These are phyloP conservation scores for Mastomys coucha DNA, from an alignment of 2,113 vertebrate species.

Conservation along the genomic window DNA sequence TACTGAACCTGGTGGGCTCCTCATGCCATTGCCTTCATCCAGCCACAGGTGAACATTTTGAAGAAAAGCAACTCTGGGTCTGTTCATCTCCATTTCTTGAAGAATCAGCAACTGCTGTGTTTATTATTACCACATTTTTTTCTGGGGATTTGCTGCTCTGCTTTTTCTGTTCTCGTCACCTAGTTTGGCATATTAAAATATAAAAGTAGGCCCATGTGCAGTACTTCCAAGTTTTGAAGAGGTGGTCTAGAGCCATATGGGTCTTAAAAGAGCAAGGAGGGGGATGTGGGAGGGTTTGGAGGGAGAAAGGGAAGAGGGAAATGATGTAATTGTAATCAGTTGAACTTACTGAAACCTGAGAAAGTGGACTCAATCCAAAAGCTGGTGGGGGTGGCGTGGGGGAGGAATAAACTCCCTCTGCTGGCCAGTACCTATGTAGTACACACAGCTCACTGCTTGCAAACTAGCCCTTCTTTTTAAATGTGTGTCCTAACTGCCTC, in stretches of 20 bases:
- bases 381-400: background rate
- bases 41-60: conserved; percentile 9
- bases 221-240: background rate
- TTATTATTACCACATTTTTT: background rate
- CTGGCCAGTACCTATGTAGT: background rate
- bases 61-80: background rate
- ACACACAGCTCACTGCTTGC: conserved; percentile 34
- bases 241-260: background rate
- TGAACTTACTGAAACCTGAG: background rate
- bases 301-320: background rate
- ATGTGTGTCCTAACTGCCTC: background rate
- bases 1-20: background rate
- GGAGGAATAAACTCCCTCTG: background rate
- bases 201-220: background rate
- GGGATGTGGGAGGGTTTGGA: background rate
- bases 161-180: conserved; percentile 16
- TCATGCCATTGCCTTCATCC: background rate
- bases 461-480: conserved; percentile 27
- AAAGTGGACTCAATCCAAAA: conserved; percentile 44
- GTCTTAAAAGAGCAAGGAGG: background rate
- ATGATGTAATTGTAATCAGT: background rate
- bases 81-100: conserved; percentile 19
- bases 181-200: background rate
- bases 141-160: background rate
- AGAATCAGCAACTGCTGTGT: background rate